These are phyloP conservation scores for Sylvietta virens DNA, from an alignment of 2,113 vertebrate genomes.

Conservation along the genomic window DNA sequence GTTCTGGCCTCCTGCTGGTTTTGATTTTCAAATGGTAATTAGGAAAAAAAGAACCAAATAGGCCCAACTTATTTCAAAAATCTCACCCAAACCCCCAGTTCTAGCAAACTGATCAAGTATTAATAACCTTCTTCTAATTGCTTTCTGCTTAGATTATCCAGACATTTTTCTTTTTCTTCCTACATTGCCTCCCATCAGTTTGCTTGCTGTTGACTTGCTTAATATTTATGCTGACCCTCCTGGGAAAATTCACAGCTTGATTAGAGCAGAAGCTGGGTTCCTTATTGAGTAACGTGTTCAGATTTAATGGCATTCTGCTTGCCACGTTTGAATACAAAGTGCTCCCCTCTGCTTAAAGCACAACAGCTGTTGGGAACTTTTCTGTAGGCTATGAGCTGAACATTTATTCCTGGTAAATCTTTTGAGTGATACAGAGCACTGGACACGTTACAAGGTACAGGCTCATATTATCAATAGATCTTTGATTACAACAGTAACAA, in stretches of 20 bases:
- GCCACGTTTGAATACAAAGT: slow-evolving; percentile 20
- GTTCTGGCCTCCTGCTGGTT: neutral
- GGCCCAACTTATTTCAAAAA: neutral
- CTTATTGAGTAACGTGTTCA: slow-evolving; percentile 11
- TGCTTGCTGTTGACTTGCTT: slow-evolving; percentile 27
- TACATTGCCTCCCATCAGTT: neutral
- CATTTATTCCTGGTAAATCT: neutral
- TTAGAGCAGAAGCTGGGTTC: slow-evolving; percentile 31
- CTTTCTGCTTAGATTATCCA: slow-evolving; percentile 7
- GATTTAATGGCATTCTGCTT: slow-evolving; percentile 19
- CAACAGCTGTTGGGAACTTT: neutral
- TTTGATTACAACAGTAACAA: neutral
- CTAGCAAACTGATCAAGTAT: slow-evolving; percentile 13
- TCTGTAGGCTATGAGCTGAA: neutral
- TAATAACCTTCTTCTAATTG: slow-evolving; percentile 19
- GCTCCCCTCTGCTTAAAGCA: neutral
- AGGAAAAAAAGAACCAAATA: neutral
- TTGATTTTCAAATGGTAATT: slow-evolving; percentile 7
- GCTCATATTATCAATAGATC: neutral
- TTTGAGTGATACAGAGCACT: neutral
- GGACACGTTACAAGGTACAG: neutral
- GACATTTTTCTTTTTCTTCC: neutral
- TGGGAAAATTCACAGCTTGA: slow-evolving; percentile 50
- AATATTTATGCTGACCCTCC: slow-evolving; percentile 46
- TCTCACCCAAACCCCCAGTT: neutral